A percentile compares a stretch with the other conserved stretches of the same genome.
phyloP scores from a whole-genome alignment of 2,113 vertebrate genomes.

The Steatornis caripensis region DNA sequence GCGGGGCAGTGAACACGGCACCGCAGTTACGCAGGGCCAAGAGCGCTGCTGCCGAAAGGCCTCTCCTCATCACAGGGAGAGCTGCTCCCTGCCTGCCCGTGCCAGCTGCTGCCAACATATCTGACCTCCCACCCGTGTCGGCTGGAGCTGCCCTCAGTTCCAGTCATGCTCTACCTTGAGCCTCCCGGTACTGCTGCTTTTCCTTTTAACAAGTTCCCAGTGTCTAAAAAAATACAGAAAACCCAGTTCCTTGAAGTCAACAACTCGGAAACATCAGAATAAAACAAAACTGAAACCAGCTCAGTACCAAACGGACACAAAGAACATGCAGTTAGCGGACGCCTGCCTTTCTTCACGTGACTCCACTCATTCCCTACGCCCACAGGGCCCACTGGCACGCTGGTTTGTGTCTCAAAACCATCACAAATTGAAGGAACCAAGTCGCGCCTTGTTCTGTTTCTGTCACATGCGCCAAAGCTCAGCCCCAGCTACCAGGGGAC shows the following conservation, averaged over 20 bases:
- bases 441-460: neutral
- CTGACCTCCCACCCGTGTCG: neutral
- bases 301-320: conserved; percentile 52
- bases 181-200: conserved; percentile 29
- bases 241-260: conserved; percentile 46
- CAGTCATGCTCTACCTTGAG: neutral
- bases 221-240: conserved; percentile 55
- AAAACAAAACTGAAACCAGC: conserved; percentile 45
- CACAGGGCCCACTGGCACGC: neutral
- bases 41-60: neutral
- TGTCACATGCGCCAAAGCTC: neutral
- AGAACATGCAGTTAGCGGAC: conserved; percentile 35
- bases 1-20: neutral
- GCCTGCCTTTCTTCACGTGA: neutral
- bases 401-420: conserved; percentile 15
- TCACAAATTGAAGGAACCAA: neutral
- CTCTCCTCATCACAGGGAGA: neutral
- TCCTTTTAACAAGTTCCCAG: conserved; percentile 42
- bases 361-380: neutral
- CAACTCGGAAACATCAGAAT: neutral
- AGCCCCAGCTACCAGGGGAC: neutral
- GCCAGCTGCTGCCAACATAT: neutral
- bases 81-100: neutral
- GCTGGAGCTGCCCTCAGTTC: neutral
- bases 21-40: accelerated